A percentile compares a stretch with the other conserved stretches of the same genome.
Evolutionary conservation across 2,888 invertebrate genomes (phyloP).

Genomic region (Temnothorax rugatulus): DNA sequence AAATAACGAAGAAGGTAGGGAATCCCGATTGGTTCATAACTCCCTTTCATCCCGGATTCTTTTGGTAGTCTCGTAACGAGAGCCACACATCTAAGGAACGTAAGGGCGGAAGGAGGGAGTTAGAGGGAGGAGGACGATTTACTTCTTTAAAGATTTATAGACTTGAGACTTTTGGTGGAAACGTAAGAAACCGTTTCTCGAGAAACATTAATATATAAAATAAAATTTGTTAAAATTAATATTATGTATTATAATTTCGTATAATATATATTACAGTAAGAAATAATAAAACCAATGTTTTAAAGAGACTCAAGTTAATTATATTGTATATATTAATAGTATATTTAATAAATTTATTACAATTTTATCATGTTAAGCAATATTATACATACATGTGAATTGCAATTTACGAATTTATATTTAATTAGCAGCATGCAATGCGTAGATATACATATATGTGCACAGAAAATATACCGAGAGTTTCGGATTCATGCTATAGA

Average conservation of each 20-base stretch:
- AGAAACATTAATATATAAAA: neutral
- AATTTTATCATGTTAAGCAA: neutral
- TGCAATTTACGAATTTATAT: neutral
- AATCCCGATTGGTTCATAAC: slow-evolving; percentile 73
- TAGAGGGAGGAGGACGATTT: slow-evolving; percentile 7
- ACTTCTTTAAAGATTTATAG: slow-evolving; percentile 22
- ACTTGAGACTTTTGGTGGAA: neutral
- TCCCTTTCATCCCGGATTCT: slow-evolving; percentile 66
- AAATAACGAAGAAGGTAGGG: slow-evolving; percentile 68
- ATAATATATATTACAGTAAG: neutral
- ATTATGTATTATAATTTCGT: neutral
- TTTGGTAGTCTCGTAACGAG: slow-evolving; percentile 68
- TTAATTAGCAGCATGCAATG: neutral
- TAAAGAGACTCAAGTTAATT: neutral
- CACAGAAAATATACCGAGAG: neutral
- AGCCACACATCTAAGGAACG: slow-evolving; percentile 26
- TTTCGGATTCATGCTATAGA: neutral
- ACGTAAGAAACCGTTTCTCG: neutral
- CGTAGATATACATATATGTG: neutral
- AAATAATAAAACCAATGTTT: neutral
- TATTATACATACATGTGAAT: neutral
- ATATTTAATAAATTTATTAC: neutral
- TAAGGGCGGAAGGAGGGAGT: slow-evolving; percentile 17
- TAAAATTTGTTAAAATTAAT: neutral
- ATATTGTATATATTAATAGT: neutral